These are phyloP conservation scores for Sanderia malayensis DNA, from an alignment of 30 jellyfish, hydroid and myxozoan genomes.

Conservation along the genomic window DNA sequence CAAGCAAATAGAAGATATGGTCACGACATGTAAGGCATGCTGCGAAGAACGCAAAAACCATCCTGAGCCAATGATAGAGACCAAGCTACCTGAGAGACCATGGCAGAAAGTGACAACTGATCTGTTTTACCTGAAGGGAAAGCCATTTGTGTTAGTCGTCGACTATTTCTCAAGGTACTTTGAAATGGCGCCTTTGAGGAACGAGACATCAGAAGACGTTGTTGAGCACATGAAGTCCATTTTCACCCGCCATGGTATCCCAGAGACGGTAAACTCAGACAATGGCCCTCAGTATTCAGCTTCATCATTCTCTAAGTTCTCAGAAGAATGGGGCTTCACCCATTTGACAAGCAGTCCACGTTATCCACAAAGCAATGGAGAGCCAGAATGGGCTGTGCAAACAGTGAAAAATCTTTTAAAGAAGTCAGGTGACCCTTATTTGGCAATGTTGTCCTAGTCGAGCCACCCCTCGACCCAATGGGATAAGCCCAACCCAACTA, in stretches of 20 bases:
- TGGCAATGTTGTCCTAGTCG: too few species aligned
- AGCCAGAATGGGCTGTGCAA: too few species aligned
- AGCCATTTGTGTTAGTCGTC: not conserved
- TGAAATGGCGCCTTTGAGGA: slow-evolving; percentile 11
- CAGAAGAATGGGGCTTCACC: too few species aligned
- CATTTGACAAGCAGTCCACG: too few species aligned
- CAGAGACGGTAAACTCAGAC: slow-evolving; percentile 15
- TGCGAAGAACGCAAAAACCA: too few species aligned
- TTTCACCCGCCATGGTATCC: slow-evolving; percentile 28
- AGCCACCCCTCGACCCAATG: too few species aligned
- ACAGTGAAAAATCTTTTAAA: too few species aligned
- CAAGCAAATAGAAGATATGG: slow-evolving; percentile 12
- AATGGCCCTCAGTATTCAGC: slow-evolving; percentile 27
- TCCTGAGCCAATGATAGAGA: too few species aligned
- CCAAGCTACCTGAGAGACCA: slow-evolving; percentile 21
- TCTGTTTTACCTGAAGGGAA: slow-evolving; percentile 1
- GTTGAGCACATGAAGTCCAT: slow-evolving; percentile 8
- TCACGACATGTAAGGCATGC: slow-evolving; percentile 7
- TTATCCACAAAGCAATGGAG: too few species aligned
- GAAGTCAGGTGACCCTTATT: too few species aligned
- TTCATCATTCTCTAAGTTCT: too few species aligned
- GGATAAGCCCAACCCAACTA: too few species aligned
- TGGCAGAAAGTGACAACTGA: slow-evolving; percentile 42
- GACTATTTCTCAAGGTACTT: slow-evolving; percentile 14
- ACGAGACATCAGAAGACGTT: not conserved